phyloP scores from a whole-genome alignment of 2,888 invertebrate species.

The Monochamus alternatus region DNA sequence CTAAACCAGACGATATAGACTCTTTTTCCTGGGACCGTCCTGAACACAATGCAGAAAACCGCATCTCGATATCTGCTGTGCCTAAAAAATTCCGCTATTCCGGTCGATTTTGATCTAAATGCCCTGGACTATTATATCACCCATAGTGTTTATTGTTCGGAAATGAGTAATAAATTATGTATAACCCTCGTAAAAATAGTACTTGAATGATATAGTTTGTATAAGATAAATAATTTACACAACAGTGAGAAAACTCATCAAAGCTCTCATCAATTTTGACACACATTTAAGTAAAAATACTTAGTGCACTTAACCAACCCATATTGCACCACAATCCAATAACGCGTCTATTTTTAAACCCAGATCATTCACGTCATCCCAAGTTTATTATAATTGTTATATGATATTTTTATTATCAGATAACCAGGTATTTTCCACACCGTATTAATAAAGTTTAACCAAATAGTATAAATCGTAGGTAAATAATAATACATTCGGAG shows the following conservation, averaged over 20 bases:
- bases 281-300: neutral
- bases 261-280: neutral
- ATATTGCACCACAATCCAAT: neutral
- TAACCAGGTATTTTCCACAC: neutral
- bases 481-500: neutral
- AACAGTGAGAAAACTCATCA: neutral
- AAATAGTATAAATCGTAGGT: neutral
- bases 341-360: neutral
- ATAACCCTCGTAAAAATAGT: too few species aligned
- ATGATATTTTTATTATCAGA: neutral
- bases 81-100: too few species aligned
- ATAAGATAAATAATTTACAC: neutral
- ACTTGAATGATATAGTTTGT: neutral
- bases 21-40: too few species aligned
- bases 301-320: neutral
- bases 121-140: too few species aligned
- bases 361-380: neutral
- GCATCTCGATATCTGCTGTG: too few species aligned
- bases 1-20: too few species aligned
- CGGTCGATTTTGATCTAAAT: too few species aligned
- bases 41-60: too few species aligned
- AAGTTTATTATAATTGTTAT: neutral
- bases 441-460: neutral
- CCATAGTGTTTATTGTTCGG: too few species aligned
- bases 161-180: too few species aligned